phyloP scores from a whole-genome alignment of 2,888 invertebrate genomes.

The Chouioia cunea region DNA sequence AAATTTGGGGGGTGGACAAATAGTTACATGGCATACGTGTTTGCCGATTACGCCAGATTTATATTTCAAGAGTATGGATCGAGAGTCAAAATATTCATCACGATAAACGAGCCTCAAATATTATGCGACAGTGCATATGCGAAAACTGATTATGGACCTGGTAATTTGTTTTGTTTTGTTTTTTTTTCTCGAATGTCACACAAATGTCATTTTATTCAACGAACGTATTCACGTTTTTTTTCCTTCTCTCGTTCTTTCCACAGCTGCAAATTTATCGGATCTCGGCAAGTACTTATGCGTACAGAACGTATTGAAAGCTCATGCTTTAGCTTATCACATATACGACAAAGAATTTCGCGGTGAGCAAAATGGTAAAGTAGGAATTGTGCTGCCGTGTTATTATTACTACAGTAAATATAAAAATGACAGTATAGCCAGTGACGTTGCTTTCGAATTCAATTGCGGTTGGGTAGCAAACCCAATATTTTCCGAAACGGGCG shows the following conservation, averaged over 20 bases:
- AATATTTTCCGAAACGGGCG: slow-evolving; percentile 68
- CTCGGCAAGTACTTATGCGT: slow-evolving; percentile 74
- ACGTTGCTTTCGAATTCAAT: slow-evolving; percentile 60
- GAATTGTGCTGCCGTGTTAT: slow-evolving; percentile 48
- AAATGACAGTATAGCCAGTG: slow-evolving; percentile 41
- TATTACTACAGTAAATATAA: slow-evolving; percentile 39
- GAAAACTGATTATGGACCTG: not conserved
- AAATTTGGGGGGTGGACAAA: slow-evolving; percentile 77
- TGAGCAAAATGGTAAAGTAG: slow-evolving; percentile 70
- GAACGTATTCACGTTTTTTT: not conserved
- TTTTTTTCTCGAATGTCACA: slow-evolving; percentile 48
- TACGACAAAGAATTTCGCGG: slow-evolving; percentile 74
- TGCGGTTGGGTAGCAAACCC: slow-evolving; percentile 70
- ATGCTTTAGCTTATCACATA: slow-evolving; percentile 77
- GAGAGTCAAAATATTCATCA: slow-evolving; percentile 79
- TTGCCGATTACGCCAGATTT: slow-evolving; percentile 73
- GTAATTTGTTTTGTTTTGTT: slow-evolving; percentile 43
- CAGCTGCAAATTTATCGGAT: slow-evolving; percentile 64
- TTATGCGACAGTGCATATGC: slow-evolving; percentile 72
- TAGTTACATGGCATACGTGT: slow-evolving; percentile 73
- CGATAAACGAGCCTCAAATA: slow-evolving; percentile 81
- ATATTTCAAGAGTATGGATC: slow-evolving; percentile 73
- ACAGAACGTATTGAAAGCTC: slow-evolving; percentile 80
- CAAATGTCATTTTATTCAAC: not conserved
- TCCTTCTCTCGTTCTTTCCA: too few relatives aligned